phyloP scores from a whole-genome alignment of 2,888 invertebrate species.

The Stegana nigrithorax region DNA sequence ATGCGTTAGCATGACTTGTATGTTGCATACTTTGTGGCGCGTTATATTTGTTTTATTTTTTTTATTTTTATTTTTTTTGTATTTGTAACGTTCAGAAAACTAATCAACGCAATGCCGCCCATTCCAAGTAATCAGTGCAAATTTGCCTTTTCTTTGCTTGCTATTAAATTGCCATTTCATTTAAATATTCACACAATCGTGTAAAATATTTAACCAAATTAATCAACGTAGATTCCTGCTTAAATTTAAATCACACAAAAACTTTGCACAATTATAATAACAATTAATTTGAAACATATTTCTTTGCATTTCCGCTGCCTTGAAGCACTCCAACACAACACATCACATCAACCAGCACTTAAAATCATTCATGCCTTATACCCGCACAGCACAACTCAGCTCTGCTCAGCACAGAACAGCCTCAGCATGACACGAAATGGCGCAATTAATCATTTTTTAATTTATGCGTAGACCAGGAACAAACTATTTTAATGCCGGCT shows the following conservation, averaged over 20 bases:
- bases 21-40: conserved; percentile 5
- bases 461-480: conserved; percentile 42
- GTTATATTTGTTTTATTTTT: neutral
- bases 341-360: neutral
- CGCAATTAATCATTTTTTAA: conserved; percentile 49
- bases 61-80: neutral
- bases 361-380: neutral
- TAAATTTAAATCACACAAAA: neutral
- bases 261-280: conserved; percentile 27
- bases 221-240: neutral
- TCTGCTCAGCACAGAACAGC: too few relatives aligned
- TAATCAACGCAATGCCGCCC: neutral
- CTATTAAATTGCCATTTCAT: neutral
- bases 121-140: neutral
- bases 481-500: conserved; percentile 1
- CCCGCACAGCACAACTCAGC: too few relatives aligned
- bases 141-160: neutral
- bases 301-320: conserved; percentile 14
- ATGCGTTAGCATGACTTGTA: too few relatives aligned
- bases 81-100: too few relatives aligned
- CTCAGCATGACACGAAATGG: too few relatives aligned
- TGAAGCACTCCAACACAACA: too few relatives aligned
- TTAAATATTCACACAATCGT: neutral
- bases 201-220: neutral
- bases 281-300: conserved; percentile 23